phyloP scores from a whole-genome alignment of 2,888 invertebrate species.

The Elysia crispata region DNA sequence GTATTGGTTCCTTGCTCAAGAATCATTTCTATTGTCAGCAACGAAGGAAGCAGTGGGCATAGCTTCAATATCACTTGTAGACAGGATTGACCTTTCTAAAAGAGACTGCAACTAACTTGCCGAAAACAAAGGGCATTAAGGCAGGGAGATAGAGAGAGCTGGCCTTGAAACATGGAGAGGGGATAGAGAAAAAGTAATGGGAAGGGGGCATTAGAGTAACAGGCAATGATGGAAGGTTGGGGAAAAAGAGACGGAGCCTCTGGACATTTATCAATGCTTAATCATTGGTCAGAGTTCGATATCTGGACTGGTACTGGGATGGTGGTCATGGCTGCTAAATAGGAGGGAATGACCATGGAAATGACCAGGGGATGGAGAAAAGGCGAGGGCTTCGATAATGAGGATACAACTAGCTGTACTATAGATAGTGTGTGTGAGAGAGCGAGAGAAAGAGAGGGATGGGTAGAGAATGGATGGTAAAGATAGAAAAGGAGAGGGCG shows the following conservation, averaged over 20 bases:
- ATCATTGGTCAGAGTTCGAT: slow-evolving; percentile 1
- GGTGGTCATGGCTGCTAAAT: not conserved
- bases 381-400: not conserved
- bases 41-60: not conserved
- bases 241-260: not conserved
- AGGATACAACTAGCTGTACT: not conserved
- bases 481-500: too few species aligned
- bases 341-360: not conserved
- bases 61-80: too few species aligned
- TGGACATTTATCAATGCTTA: not conserved
- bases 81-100: too few species aligned
- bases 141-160: too few species aligned
- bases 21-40: not conserved
- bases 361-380: not conserved
- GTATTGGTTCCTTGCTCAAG: too few species aligned
- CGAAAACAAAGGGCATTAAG: too few species aligned
- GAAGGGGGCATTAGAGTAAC: too few species aligned
- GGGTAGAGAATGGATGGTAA: too few species aligned
- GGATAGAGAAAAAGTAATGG: too few species aligned
- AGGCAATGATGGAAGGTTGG: not conserved
- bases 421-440: not conserved
- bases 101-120: too few species aligned
- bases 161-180: too few species aligned
- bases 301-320: not conserved
- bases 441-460: too few species aligned